Conservation (phyloP, 2,888 invertebrate species). For the Himalopsyche japonica region DNA sequence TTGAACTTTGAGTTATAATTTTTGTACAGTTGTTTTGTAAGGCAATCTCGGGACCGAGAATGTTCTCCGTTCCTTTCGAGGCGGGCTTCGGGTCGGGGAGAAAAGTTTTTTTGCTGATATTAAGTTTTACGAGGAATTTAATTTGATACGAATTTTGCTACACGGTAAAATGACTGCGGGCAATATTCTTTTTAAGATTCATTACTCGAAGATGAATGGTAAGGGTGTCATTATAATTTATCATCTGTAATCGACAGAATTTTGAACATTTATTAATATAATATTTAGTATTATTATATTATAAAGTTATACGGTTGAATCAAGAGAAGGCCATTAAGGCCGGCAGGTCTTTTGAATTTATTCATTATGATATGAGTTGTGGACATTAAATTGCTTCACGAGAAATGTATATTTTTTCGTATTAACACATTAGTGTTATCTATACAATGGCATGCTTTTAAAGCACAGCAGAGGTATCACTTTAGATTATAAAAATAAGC, state of each 20-base stretch:
- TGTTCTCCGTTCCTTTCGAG: background rate
- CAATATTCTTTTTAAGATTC: background rate
- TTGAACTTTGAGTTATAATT: constrained; percentile 31
- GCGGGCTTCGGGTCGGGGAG: background rate
- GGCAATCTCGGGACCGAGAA: constrained; percentile 13
- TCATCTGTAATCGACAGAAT: background rate
- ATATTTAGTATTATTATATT: no score
- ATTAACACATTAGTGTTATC: no score
- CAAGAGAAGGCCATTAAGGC: no score
- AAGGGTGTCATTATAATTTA: background rate
- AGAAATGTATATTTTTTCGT: no score
- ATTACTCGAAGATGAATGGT: background rate
- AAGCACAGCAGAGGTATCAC: no score
- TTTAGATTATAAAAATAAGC: no score
- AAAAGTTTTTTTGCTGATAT: constrained; percentile 19
- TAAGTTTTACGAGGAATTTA: constrained; percentile 2
- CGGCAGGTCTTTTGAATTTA: no score
- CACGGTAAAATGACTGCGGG: background rate
- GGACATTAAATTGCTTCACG: no score
- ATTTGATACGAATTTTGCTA: constrained; percentile 7
- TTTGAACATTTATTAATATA: background rate
- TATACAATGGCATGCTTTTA: no score
- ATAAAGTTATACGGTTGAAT: no score
- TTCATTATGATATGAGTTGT: no score
- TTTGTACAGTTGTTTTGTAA: constrained; percentile 21